phyloP scores from a whole-genome alignment of 2,797 vertebrate species.

The Steatocranus sp. region DNA sequence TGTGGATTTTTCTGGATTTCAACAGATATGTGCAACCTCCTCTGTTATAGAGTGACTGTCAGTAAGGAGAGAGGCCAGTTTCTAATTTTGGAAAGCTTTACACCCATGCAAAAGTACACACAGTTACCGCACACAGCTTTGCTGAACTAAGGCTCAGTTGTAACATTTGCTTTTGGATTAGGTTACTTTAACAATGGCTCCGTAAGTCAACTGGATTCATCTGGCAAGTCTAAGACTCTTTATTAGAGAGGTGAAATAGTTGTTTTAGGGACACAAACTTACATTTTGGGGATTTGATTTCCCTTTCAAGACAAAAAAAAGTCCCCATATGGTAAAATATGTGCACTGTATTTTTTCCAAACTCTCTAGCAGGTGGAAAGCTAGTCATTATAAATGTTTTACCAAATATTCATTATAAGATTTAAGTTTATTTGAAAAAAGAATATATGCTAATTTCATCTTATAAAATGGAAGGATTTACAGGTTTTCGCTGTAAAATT shows the following conservation, averaged over 20 bases:
- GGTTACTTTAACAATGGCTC: neutral
- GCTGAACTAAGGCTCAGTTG: neutral
- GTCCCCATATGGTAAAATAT: neutral
- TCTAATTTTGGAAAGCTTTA: slow-evolving; percentile 41
- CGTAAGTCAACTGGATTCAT: slow-evolving; percentile 5
- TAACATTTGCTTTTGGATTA: slow-evolving; percentile 14
- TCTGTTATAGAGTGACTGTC: neutral
- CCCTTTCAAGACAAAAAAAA: neutral
- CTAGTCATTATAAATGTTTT: neutral
- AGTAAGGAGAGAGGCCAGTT: neutral
- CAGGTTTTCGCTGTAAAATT: neutral
- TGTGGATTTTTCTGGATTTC: slow-evolving; percentile 33
- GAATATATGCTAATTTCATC: neutral
- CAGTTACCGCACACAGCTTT: neutral
- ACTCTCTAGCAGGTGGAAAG: neutral
- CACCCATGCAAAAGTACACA: slow-evolving; percentile 1
- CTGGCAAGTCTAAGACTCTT: neutral
- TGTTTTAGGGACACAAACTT: neutral
- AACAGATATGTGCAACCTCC: slow-evolving; percentile 25
- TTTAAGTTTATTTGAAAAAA: neutral
- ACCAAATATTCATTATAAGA: neutral
- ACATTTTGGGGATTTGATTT: neutral
- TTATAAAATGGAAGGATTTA: rapidly evolving
- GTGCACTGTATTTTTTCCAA: too few relatives aligned
- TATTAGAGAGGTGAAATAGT: neutral